Base-by-base conservation (phyloP, 2,797 vertebrate species). In the Pelochelys cantorii region DNA sequence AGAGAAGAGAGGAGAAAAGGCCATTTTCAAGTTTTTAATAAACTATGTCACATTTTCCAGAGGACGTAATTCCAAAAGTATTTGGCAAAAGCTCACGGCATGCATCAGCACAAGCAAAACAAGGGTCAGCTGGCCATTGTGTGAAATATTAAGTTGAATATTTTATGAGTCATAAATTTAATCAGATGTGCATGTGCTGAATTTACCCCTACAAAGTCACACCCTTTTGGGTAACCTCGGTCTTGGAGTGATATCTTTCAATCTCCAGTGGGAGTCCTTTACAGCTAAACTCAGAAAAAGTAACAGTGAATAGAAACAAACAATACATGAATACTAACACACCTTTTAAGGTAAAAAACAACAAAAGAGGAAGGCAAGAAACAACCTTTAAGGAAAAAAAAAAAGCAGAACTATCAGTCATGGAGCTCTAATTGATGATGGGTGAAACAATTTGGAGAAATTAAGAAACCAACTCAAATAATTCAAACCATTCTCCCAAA, bases 211-310 rank as follows among this genome's bases (percentile, higher is more conserved):
- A 93, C 83, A 85, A 96, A 96, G 96, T 95, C 92, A 96, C 96
- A 97, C 97, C 95, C 96, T 97, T 97, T 97, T 90, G 86, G 96
- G 97, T 97, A 97, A 96, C 95, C 93, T 95, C 93, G 91, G 87
- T 93, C 92, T 87, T 91, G 59, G 84, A 23, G 59, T 29, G 48
- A 93, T 93, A 93, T 83, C 94, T 88, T 92, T 94, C 87, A 94
- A 93, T 95, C 94, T 96, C 94, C 93, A 96, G 92, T 92, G 86
- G 86, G 81, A 96, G 94, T 60, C 42, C 88, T 97, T 87, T 29
- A 96, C 92, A 92, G 5, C 74, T 95, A 96, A 97, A 96, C 92
- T 95, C 87, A 74, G 81, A 96, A 93, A 93, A 96, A 96, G 97
- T 95, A 95, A 87, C 86, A 91, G 78, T 92, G 93, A 96, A 94